Evolutionary conservation across 1,140 invertebrate genomes (phyloP), one percentile per base, ranked within the genome.

Genomic region (Zeugodacus cucurbitae): DNA sequence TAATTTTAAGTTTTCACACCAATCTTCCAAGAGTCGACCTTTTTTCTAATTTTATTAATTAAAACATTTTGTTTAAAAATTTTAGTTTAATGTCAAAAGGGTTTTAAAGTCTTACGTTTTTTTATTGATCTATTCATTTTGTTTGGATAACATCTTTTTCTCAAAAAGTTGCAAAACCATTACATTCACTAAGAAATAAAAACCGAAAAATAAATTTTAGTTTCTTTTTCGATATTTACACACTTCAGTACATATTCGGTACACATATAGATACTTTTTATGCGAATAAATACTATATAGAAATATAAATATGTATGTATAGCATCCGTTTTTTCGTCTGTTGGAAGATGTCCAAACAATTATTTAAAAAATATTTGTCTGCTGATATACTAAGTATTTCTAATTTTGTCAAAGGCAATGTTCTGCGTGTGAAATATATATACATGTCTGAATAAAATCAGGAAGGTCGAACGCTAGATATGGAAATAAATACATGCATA

Each of bases 301-400:
- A 48, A 14, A 82, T 41, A 29, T 29, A 29, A 1, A 29, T 48
- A 34, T 14, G n/a, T 82, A 41, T 48, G 41, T 17, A 82, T 29
- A 82, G 6, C 20, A 48, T 82, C n/a, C 41, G 32, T 82, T n/a
- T 48, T 48, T 82, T 82, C 74, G 74, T 54, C 41, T 74, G 7
- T 82, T 82, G 74, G 74, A 44, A n/a, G 4, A 5, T 82, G 41
- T 82, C 74, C 74, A 82, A 82, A 82, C 48, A 82, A 82, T 82
- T 82, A 82, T 82, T 82, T 82, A 82, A 82, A 82, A 82, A 82
- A 82, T 82, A 82, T 82, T 82, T 82, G 74, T 82, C 74, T 82
- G 74, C 74, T 26, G 74, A 82, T 82, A 82, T 82, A 82, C 41
- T 82, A 82, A 48, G n/a, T 82, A 82, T 82, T 82, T 82, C 74